Evolutionary conservation across 2,797 vertebrate species (phyloP).

Genomic region (Oryzias sinensis): DNA sequence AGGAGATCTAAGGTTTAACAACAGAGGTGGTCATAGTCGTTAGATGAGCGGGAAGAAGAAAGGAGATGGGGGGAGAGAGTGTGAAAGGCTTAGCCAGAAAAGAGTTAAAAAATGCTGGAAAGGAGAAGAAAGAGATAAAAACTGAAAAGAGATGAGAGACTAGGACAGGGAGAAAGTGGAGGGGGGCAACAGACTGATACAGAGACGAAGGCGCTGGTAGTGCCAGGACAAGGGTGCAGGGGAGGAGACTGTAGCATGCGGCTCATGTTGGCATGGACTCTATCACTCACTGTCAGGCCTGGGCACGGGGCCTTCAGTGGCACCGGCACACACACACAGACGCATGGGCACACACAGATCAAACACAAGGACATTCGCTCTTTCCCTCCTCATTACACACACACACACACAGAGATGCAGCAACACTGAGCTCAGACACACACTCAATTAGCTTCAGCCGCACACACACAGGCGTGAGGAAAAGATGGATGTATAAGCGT

Average conservation of each 20-base stretch:
- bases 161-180: slow-evolving; percentile 15
- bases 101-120: slow-evolving; percentile 24
- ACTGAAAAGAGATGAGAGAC: slow-evolving; percentile 32
- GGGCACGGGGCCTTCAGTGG: slow-evolving; percentile 66
- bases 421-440: slow-evolving; percentile 58
- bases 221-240: slow-evolving; percentile 59
- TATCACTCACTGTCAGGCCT: slow-evolving; percentile 74
- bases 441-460: slow-evolving; percentile 56
- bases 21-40: slow-evolving; percentile 34
- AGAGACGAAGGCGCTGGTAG: slow-evolving; percentile 50
- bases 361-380: slow-evolving; percentile 62
- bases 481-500: slow-evolving; percentile 48
- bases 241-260: slow-evolving; percentile 63
- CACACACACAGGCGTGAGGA: slow-evolving; percentile 22
- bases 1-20: slow-evolving; percentile 43
- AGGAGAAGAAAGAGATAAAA: slow-evolving; percentile 29
- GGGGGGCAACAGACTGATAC: slow-evolving; percentile 35
- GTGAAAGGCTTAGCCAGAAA: slow-evolving; percentile 45
- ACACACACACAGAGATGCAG: slow-evolving; percentile 24
- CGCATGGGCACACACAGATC: slow-evolving; percentile 49
- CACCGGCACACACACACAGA: slow-evolving; percentile 31
- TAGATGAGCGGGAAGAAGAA: slow-evolving; percentile 10
- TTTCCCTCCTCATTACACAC: slow-evolving; percentile 45
- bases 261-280: slow-evolving; percentile 71
- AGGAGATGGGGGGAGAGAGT: slow-evolving; percentile 21